These are phyloP conservation scores for Pelodiscus sinensis DNA, from an alignment of 2,113 vertebrate genomes.

Conservation along the genomic window DNA sequence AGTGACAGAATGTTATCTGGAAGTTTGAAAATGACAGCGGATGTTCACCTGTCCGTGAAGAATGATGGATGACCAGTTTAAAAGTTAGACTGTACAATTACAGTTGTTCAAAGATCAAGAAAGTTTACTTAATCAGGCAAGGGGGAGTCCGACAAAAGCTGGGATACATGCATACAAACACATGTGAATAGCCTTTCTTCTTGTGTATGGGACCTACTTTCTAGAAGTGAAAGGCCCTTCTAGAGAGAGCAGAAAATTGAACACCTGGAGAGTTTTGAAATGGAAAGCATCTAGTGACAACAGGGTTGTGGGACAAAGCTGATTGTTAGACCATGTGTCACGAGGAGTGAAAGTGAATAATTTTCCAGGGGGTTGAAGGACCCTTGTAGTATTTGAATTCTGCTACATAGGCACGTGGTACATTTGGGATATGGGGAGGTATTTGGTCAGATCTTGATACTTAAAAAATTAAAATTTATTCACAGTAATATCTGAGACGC, in stretches of 20 bases:
- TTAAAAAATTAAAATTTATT: background rate
- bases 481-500: background rate
- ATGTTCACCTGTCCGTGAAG: background rate
- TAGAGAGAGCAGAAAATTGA: background rate
- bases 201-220: background rate
- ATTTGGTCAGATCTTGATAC: fast-evolving
- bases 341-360: background rate
- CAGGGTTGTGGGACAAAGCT: background rate
- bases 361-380: background rate
- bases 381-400: background rate
- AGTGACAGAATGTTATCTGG: background rate
- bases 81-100: background rate
- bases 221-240: background rate
- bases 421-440: background rate
- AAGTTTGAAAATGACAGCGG: background rate
- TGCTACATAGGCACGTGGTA: fast-evolving
- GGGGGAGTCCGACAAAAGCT: background rate
- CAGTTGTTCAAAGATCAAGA: background rate
- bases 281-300: background rate
- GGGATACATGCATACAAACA: background rate
- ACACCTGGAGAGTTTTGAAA: background rate
- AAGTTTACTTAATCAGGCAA: background rate
- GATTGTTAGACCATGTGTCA: background rate
- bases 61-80: background rate
- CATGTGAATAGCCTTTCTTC: background rate